phyloP scores from a whole-genome alignment of 2,888 invertebrate genomes.

The Latheticus oryzae region DNA sequence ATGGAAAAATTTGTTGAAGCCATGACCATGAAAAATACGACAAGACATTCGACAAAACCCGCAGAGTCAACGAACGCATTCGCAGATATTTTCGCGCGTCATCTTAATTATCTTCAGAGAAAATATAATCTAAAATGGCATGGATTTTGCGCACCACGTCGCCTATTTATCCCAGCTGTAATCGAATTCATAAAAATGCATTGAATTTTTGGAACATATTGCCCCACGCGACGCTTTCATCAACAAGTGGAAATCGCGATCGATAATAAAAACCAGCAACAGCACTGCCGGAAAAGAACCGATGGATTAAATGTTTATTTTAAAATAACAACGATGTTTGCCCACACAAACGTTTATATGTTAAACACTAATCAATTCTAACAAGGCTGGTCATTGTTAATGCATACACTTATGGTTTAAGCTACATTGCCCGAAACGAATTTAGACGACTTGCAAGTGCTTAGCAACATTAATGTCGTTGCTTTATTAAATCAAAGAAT shows the following conservation, averaged over 20 bases:
- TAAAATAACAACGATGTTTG: constrained; percentile 20
- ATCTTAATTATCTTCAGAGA: too few species aligned
- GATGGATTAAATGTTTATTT: constrained; percentile 27
- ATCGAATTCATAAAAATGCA: constrained; percentile 40
- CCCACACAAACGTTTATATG: constrained; percentile 14
- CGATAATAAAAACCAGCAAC: too few species aligned
- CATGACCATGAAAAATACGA: constrained; percentile 28
- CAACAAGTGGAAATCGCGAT: constrained; percentile 38
- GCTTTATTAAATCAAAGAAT: too few species aligned
- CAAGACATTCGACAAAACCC: constrained; percentile 22
- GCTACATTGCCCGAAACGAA: constrained; percentile 10
- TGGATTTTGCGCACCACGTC: too few species aligned
- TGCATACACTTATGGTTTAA: constrained; percentile 8
- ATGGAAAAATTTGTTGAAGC: constrained; percentile 28
- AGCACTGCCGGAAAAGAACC: constrained; percentile 13
- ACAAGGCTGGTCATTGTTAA: constrained; percentile 15
- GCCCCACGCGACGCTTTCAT: constrained; percentile 17
- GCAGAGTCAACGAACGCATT: constrained; percentile 29
- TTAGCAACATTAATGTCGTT: too few species aligned
- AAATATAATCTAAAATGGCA: too few species aligned
- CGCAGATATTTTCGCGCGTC: constrained; percentile 24
- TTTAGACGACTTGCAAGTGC: constrained; percentile 13
- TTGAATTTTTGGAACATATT: constrained; percentile 27
- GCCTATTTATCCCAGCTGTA: constrained; percentile 12
- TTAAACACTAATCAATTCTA: constrained; percentile 17